Conservation (phyloP, 1,140 invertebrate species). For the Drepana arcuata region DNA sequence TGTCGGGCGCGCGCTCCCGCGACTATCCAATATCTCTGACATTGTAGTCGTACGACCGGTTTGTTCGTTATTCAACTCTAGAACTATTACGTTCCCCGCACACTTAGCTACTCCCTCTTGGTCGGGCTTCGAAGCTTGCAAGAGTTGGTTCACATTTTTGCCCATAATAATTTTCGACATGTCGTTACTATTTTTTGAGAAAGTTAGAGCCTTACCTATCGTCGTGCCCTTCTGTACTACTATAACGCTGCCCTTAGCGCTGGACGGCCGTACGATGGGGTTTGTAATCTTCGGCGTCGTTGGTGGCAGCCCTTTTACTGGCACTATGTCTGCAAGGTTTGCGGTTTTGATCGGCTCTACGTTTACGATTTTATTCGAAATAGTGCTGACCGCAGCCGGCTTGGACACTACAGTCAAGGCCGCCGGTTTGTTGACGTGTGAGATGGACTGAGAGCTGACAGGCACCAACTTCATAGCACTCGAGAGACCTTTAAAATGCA, state of each 20-base stretch:
- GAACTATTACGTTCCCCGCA: constrained; percentile 56
- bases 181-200: constrained; percentile 62
- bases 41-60: constrained; percentile 48
- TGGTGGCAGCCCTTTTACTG: constrained; percentile 48
- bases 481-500: constrained; percentile 62
- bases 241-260: constrained; percentile 59
- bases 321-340: constrained; percentile 58
- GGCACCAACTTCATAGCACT: constrained; percentile 65
- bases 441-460: constrained; percentile 47
- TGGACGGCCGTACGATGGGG: constrained; percentile 51
- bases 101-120: constrained; percentile 40
- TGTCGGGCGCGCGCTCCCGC: constrained; percentile 18
- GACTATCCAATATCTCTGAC: constrained; percentile 61
- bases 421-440: constrained; percentile 31
- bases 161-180: constrained; percentile 69
- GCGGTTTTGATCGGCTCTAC: constrained; percentile 63
- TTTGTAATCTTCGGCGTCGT: constrained; percentile 51
- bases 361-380: constrained; percentile 44
- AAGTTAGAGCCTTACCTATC: constrained; percentile 58
- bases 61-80: constrained; percentile 66
- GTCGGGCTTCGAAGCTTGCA: constrained; percentile 59
- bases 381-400: constrained; percentile 30
- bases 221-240: constrained; percentile 62
- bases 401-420: constrained; percentile 45
- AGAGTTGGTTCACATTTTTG: constrained; percentile 59